These are phyloP conservation scores for Brenthis hecate DNA, from an alignment of 2,888 invertebrate species.

Conservation along the genomic window DNA sequence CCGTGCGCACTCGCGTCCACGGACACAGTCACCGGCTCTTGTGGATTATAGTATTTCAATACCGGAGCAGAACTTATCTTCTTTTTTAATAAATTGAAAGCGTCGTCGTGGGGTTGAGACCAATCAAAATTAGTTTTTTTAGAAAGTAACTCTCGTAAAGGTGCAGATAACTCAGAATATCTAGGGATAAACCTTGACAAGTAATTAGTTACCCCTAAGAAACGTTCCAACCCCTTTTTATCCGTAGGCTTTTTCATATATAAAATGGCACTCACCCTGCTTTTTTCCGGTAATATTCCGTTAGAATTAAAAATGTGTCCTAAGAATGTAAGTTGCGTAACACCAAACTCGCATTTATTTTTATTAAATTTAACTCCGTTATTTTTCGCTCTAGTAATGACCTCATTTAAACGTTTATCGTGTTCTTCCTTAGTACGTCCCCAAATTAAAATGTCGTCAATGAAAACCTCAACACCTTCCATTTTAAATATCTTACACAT, in stretches of 20 bases:
- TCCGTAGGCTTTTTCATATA: slow-evolving; percentile 36
- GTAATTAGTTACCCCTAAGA: slow-evolving; percentile 38
- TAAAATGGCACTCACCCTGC: slow-evolving; percentile 38
- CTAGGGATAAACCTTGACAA: slow-evolving; percentile 36
- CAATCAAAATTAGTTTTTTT: background rate
- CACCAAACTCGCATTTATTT: slow-evolving; percentile 22
- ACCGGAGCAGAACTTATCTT: slow-evolving; percentile 3
- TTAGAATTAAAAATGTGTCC: slow-evolving; percentile 39
- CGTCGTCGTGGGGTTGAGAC: background rate
- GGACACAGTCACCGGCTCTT: background rate
- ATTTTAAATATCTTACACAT: slow-evolving; percentile 1
- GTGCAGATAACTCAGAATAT: background rate
- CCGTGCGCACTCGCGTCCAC: slow-evolving; percentile 5
- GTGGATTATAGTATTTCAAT: slow-evolving; percentile 4
- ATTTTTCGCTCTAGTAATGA: slow-evolving; percentile 2
- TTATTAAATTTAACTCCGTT: slow-evolving; percentile 19
- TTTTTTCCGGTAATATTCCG: slow-evolving; percentile 37
- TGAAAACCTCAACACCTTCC: slow-evolving; percentile 7
- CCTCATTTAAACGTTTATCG: background rate
- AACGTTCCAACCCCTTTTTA: slow-evolving; percentile 37
- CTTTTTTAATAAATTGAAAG: background rate
- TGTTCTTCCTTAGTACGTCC: slow-evolving; percentile 9
- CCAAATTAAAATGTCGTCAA: slow-evolving; percentile 11
- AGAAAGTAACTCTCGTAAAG: background rate
- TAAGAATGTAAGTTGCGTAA: slow-evolving; percentile 37